A percentile compares a stretch with the other conserved stretches of the same genome.
Evolutionary conservation across 2,888 invertebrate species (phyloP).

Genomic region (Pachydiplax longipennis): DNA sequence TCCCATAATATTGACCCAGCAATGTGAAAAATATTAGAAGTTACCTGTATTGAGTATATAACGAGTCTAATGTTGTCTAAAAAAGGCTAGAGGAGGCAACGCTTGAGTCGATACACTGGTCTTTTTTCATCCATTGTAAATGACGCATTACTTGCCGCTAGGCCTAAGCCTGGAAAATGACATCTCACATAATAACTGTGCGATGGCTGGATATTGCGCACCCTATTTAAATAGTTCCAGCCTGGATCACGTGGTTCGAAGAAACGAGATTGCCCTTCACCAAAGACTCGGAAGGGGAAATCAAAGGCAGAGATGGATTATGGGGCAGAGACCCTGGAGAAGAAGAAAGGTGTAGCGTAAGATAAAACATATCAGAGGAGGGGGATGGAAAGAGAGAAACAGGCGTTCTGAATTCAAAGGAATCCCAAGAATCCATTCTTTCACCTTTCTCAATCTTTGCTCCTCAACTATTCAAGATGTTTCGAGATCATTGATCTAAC

Average conservation of each 20-base stretch:
- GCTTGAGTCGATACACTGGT: no score
- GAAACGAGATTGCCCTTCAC: background rate
- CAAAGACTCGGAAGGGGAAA: background rate
- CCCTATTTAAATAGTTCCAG: background rate
- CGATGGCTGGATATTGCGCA: background rate
- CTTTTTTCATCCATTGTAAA: no score
- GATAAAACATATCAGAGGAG: background rate
- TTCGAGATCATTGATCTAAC: conserved; percentile 14
- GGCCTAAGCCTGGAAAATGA: no score
- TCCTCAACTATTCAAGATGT: background rate
- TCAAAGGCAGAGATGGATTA: background rate
- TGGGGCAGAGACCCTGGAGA: background rate
- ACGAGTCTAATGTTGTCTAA: no score
- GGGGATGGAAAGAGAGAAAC: background rate
- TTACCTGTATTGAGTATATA: no score
- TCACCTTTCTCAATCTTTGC: background rate
- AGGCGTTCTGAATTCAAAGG: background rate
- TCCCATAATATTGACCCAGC: no score
- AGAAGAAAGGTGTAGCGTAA: background rate
- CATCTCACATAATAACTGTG: no score
- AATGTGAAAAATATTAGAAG: no score
- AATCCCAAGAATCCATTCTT: background rate
- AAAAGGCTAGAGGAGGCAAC: no score
- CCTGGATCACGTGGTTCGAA: background rate
- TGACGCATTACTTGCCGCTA: no score